Evolutionary conservation across 1,140 invertebrate genomes (phyloP).

Genomic region (Luehdorfia chinensis): DNA sequence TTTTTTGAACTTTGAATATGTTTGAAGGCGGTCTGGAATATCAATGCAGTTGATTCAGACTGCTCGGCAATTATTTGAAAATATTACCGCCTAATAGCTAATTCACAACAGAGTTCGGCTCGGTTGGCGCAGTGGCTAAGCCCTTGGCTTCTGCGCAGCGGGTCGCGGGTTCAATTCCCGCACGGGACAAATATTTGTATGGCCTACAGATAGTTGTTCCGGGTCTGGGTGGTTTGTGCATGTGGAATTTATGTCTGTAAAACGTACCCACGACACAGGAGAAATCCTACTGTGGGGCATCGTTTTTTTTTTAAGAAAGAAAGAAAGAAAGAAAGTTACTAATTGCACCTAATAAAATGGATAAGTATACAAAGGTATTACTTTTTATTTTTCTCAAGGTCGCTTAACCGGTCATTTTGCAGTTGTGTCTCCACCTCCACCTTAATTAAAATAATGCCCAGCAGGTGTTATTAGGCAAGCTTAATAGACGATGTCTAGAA

Average conservation of each 20-base stretch:
- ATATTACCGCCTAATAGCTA: conserved; percentile 7
- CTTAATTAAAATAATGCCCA: conserved; percentile 1
- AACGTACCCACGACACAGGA: no score
- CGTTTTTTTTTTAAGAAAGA: no score
- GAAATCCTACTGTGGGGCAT: no score
- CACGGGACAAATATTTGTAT: no score
- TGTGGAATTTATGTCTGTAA: no score
- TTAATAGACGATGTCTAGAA: conserved; percentile 17
- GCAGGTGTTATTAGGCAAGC: conserved; percentile 5
- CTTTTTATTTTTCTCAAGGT: conserved; percentile 9
- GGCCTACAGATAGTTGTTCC: no score
- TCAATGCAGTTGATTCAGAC: conserved; percentile 16
- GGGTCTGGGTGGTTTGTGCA: no score
- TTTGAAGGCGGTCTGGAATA: background rate
- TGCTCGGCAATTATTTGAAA: conserved; percentile 12
- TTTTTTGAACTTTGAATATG: background rate
- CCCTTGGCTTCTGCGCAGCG: no score
- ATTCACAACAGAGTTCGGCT: background rate
- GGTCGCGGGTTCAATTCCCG: no score
- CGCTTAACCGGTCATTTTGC: background rate
- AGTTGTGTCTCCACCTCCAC: background rate
- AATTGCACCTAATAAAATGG: conserved; percentile 7
- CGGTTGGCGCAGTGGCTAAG: no score
- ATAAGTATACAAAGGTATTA: background rate
- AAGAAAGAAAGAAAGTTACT: no score